Base-by-base conservation (phyloP, 1,140 invertebrate species). In the Temnothorax nylanderi region DNA sequence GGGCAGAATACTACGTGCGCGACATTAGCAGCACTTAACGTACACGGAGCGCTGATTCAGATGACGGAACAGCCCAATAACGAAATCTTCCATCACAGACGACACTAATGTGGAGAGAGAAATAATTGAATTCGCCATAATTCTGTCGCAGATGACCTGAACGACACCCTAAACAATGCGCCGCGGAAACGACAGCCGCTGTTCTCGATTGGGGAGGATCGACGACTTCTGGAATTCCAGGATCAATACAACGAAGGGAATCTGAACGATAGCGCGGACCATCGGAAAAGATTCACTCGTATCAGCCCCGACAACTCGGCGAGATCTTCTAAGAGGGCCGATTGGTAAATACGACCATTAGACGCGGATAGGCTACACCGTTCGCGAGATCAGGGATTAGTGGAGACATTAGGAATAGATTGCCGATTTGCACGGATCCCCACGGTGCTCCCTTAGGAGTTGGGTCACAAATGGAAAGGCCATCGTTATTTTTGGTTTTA, bases 351-450 rank as follows among this genome's bases (percentile, higher is more conserved):
- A 84, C 81, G 54, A 51, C 60, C 58, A 76, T 85, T 87, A 65
- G 44, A 62, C 75, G 56, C 74, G 74, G 85, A 65, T 82, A 81
- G 78, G 54, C 44, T 84, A 69, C 64, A 62, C 44, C 81, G 75
- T 44, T 74, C 87, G 65, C 60, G 75, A 64, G 84, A 86, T 78
- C 84, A 90, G 88, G 92, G 93, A 94, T 93, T 94, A 94, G 65
- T 64, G 71, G 34, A 89, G 90, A 89, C 91, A 93, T 92, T 93
- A 93, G 92, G 93, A 94, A 94, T 94, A 91, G 91, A 93, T 93
- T 91, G 91, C 85, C 81, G 80, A 87, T 92, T 92, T 90, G 88
- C 85, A 89, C 86, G 89, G 91, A 93, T 91, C 89, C 89, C 88
- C 86, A 82, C 26, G 90, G 85, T 90, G 93, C 89, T 92, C 89